These are phyloP conservation scores for Prietella phreatophila DNA, from an alignment of 2,113 vertebrate genomes.

Conservation along the genomic window DNA sequence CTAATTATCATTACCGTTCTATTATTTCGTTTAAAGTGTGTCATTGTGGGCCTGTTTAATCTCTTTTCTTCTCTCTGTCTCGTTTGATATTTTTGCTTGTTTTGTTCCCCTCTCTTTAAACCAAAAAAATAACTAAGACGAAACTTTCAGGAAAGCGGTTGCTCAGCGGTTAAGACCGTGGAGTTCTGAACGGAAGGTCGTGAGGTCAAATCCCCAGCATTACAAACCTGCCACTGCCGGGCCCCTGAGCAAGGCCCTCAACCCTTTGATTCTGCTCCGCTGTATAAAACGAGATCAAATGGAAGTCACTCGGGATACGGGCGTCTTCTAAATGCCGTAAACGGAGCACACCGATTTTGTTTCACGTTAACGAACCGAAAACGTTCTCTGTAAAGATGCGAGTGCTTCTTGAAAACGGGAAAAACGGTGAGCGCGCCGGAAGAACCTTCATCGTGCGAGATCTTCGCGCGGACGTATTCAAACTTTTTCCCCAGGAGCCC, in stretches of 20 bases:
- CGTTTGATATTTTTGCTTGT: not conserved
- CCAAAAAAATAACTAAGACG: not conserved
- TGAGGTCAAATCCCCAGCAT: no score
- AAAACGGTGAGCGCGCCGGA: not conserved
- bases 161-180: no score
- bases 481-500: not conserved
- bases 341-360: not conserved
- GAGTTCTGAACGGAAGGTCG: no score
- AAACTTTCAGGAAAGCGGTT: no score
- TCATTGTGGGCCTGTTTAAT: not conserved
- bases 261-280: no score
- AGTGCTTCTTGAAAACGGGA: not conserved
- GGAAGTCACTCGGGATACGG: no score
- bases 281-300: no score
- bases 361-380: not conserved
- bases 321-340: not conserved
- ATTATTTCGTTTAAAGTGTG: not conserved
- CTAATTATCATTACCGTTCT: not conserved
- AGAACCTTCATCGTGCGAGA: not conserved
- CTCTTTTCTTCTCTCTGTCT: not conserved
- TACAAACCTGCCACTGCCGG: no score
- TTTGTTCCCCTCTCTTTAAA: not conserved
- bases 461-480: not conserved
- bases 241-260: no score
- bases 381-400: not conserved